These are phyloP conservation scores for Squalus acanthias DNA, from an alignment of 2,797 vertebrate genomes.

Conservation along the genomic window DNA sequence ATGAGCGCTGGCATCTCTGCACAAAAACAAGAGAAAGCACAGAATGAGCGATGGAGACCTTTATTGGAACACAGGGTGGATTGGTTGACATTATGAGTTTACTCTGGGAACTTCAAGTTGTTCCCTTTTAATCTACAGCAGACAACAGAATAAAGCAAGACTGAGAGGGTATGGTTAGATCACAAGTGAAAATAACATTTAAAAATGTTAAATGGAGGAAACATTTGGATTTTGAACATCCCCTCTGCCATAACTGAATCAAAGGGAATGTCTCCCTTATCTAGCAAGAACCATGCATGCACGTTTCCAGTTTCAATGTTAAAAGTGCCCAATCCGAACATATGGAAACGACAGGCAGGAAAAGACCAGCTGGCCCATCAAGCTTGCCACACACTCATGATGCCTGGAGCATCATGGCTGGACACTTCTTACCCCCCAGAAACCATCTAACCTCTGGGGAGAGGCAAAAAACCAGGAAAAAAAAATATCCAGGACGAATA, in stretches of 20 bases:
- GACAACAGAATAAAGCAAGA: neutral
- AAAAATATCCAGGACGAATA: neutral
- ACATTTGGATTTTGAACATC: neutral
- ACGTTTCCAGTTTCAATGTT: neutral
- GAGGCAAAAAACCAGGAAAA: neutral
- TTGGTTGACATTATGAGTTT: neutral
- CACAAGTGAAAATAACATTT: slow-evolving; percentile 6
- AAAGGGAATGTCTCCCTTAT: neutral
- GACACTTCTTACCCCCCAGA: no score
- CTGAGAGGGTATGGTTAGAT: neutral
- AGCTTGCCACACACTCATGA: neutral
- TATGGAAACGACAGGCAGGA: neutral
- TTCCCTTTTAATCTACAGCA: neutral
- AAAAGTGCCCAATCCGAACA: neutral
- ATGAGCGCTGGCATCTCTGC: slow-evolving; percentile 96
- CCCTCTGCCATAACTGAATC: no score
- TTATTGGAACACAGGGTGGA: neutral
- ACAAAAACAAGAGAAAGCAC: neutral
- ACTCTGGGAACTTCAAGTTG: neutral
- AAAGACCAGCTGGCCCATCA: neutral
- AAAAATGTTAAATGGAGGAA: neutral
- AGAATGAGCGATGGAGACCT: neutral
- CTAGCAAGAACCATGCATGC: neutral
- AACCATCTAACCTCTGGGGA: neutral
- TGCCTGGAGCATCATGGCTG: neutral